phyloP scores from a whole-genome alignment of 1,140 invertebrate species.

The Drosophila repletoides region DNA sequence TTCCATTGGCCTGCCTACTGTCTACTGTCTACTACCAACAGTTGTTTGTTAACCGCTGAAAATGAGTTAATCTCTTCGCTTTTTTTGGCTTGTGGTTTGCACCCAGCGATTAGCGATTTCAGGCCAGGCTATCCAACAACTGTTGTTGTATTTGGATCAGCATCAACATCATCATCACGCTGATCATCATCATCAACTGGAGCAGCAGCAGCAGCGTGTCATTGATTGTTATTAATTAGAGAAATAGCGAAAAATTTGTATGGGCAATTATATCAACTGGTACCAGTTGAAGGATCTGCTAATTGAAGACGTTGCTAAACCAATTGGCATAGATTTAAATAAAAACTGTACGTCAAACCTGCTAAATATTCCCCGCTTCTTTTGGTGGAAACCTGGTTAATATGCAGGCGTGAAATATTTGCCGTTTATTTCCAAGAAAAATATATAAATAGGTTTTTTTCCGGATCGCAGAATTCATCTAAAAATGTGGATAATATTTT shows the following conservation, averaged over 20 bases:
- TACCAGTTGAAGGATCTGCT: slow-evolving; percentile 76
- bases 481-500: not conserved
- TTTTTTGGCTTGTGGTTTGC: slow-evolving; percentile 47
- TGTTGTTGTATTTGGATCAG: slow-evolving; percentile 37
- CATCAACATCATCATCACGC: slow-evolving; percentile 28
- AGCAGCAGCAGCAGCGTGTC: too few species aligned
- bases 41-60: slow-evolving; percentile 58
- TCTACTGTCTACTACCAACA: slow-evolving; percentile 34
- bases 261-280: slow-evolving; percentile 70
- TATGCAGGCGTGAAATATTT: slow-evolving; percentile 9
- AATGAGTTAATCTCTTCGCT: slow-evolving; percentile 55
- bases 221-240: slow-evolving; percentile 41
- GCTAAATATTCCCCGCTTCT: slow-evolving; percentile 56
- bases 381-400: slow-evolving; percentile 40
- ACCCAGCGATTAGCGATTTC: slow-evolving; percentile 50
- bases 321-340: slow-evolving; percentile 23
- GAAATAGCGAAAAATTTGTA: slow-evolving; percentile 5
- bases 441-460: not conserved
- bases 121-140: slow-evolving; percentile 59
- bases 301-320: slow-evolving; percentile 48
- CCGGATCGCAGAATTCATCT: not conserved
- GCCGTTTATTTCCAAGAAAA: slow-evolving; percentile 6
- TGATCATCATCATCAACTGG: too few species aligned
- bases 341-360: slow-evolving; percentile 24
- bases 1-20: slow-evolving; percentile 48